Percentiles rank a stretch among this genome's conserved stretches.
These are phyloP conservation scores for Sebastes itinus DNA, from an alignment of 2,797 vertebrate genomes.

Conservation along the genomic window DNA sequence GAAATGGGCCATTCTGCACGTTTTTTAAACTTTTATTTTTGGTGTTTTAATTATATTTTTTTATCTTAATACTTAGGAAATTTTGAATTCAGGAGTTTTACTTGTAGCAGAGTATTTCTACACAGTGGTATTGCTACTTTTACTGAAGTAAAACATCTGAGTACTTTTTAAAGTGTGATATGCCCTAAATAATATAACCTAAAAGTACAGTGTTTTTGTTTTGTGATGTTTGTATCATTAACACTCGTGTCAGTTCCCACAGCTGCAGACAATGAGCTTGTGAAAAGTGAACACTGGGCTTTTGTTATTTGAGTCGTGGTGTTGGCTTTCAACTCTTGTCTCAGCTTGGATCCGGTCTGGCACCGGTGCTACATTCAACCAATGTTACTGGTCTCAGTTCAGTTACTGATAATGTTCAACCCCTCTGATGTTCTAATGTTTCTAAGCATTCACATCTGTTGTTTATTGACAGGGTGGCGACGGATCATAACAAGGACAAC, in stretches of 20 bases:
- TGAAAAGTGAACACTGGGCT: conserved; percentile 34
- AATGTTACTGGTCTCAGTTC: neutral
- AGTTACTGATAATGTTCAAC: neutral
- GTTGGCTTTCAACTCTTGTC: conserved; percentile 43
- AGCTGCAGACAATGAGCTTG: conserved; percentile 44
- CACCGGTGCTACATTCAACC: neutral
- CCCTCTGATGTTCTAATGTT: neutral
- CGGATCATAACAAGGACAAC: conserved; percentile 93
- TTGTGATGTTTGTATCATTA: conserved; percentile 28
- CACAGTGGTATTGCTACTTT: too few relatives aligned
- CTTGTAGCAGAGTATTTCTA: too few relatives aligned
- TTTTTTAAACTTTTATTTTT: too few relatives aligned
- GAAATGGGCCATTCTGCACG: too few relatives aligned
- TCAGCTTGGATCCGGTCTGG: conserved; percentile 20
- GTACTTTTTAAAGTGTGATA: neutral
- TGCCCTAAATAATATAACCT: neutral
- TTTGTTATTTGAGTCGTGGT: conserved; percentile 53
- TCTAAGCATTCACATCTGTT: conserved; percentile 16
- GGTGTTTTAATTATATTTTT: too few relatives aligned
- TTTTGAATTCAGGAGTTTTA: too few relatives aligned
- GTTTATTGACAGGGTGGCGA: conserved; percentile 87
- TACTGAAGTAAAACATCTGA: too few relatives aligned
- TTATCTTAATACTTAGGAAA: too few relatives aligned
- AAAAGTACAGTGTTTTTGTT: neutral
- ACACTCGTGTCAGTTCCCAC: conserved; percentile 43